Evolutionary conservation across 2,797 vertebrate genomes (phyloP).

Genomic region (Pampus argenteus): DNA sequence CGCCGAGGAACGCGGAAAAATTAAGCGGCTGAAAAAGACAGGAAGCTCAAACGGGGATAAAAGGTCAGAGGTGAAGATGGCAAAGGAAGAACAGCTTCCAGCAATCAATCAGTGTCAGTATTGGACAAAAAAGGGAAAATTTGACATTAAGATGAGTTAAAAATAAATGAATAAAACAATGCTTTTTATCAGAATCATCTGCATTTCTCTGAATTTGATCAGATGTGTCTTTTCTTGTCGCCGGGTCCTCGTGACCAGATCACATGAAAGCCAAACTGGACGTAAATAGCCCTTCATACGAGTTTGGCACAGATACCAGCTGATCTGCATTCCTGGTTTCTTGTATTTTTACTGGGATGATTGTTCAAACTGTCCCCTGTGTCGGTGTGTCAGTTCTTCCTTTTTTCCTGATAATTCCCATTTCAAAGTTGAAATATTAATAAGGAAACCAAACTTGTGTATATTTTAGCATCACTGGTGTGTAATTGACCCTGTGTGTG

Average conservation of each 20-base stretch:
- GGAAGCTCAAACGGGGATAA: slow-evolving; percentile 33
- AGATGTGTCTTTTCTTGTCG: slow-evolving; percentile 21
- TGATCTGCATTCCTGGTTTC: slow-evolving; percentile 25
- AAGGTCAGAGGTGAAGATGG: slow-evolving; percentile 46
- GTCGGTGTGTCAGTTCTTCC: neutral
- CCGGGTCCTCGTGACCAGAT: slow-evolving; percentile 47
- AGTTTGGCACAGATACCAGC: slow-evolving; percentile 26
- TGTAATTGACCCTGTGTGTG: neutral
- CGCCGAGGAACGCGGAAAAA: slow-evolving; percentile 64
- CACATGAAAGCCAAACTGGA: slow-evolving; percentile 49
- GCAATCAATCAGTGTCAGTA: neutral
- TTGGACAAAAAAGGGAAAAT: no score
- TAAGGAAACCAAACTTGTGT: neutral
- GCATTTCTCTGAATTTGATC: slow-evolving; percentile 24
- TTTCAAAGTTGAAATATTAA: no score
- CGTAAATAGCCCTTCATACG: slow-evolving; percentile 21
- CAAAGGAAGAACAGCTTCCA: neutral
- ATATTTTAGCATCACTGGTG: slow-evolving; percentile 1
- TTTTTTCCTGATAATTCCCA: neutral
- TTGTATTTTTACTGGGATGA: slow-evolving; percentile 1
- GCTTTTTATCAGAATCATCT: neutral
- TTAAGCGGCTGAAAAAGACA: slow-evolving; percentile 37
- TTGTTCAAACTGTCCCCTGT: neutral
- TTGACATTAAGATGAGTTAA: no score
- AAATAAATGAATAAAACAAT: no score